Evolutionary conservation across 2,797 vertebrate genomes (phyloP), one percentile per base, ranked within the genome.

Genomic region (Acanthurus leucopareius): DNA sequence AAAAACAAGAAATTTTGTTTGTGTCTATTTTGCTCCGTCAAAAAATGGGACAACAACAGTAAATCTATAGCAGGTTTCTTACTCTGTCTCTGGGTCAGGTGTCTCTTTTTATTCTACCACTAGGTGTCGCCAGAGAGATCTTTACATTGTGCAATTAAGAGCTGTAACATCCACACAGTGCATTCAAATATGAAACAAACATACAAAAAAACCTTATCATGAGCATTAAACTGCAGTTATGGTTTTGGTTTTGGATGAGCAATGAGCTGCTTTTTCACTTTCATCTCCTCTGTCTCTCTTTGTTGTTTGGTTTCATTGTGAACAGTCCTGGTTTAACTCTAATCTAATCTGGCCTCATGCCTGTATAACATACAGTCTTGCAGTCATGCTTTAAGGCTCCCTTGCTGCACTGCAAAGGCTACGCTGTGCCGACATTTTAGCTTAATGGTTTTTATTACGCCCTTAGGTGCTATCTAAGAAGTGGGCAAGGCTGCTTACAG

Each of bases 351-450:
- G 64, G 70, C 42, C 32, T 73, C 35, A 2, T 73, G 72, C 10
- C 64, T 71, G n/a, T 63, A 32, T 53, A 79, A 72, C 62, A 79
- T 73, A 78, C 20, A 84, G 69, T 64, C 44, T 6, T 57, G 69
- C 67, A 57, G 76, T 70, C 59, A 67, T 58, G 20, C 65, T 84
- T 76, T 73, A 84, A 68, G 79, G 81, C 82, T 86, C 79, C 77
- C 69, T 69, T 51, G 85, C 66, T 51, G 76, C 44, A 5, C 44
- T 70, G 75, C 69, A 86, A 69, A 85, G 69, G 72, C 76, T 75
- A 64, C 80, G 79, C 58, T 57, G 72, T 77, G 80, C 78, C 48
- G 44, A 68, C 79, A 87, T 84, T 82, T 89, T 82, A 89, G 74
- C 74, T 65, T 65, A 64, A 69, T 61, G 71, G 40, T 63, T 89